These are phyloP conservation scores for Emydocephalus ijimae DNA, from an alignment of 2,113 vertebrate species.

Conservation along the genomic window DNA sequence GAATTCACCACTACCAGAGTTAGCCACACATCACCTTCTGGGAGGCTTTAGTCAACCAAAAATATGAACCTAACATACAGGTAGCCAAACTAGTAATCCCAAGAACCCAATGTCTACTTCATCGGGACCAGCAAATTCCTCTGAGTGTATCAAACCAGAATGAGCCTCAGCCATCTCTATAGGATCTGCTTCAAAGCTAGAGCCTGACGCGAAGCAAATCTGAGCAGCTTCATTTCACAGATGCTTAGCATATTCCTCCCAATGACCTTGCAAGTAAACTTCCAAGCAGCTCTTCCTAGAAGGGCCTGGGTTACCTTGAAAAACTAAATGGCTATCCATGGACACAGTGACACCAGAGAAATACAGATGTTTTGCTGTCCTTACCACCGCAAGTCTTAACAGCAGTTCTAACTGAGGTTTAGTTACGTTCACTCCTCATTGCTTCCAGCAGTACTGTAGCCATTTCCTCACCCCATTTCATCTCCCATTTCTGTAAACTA, in stretches of 20 bases:
- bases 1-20: neutral
- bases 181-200: neutral
- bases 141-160: neutral
- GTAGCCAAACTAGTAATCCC: neutral
- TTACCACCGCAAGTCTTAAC: neutral
- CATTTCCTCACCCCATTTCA: neutral
- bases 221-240: neutral
- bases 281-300: neutral
- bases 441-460: neutral
- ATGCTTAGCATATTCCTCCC: neutral
- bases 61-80: neutral
- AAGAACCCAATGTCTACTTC: neutral
- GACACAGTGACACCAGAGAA: neutral
- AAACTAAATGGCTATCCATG: neutral
- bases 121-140: neutral
- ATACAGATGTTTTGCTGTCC: neutral
- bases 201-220: neutral
- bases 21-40: neutral
- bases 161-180: neutral
- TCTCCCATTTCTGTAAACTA: too few species aligned
- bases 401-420: neutral
- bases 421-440: neutral
- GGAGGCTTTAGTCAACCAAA: neutral
- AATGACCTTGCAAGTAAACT: neutral
- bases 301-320: neutral